Base-by-base conservation (phyloP, 2,888 invertebrate species). In the Athrips mouffetella region DNA sequence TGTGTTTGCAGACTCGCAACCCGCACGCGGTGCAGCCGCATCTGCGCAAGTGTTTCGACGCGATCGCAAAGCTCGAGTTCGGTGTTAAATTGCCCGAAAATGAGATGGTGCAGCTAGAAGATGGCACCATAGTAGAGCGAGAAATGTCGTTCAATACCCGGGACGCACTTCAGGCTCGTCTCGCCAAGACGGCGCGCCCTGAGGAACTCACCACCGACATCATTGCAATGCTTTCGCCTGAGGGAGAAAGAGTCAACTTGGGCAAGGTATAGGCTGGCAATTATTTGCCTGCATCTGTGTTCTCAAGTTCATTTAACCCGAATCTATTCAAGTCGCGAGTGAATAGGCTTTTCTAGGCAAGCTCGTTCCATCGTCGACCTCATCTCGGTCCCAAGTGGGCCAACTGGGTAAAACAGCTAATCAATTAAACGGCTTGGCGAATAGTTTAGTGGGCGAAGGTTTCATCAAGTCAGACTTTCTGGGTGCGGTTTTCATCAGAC, bases 1-100 rank as follows among this genome's bases (percentile, higher is more conserved):
- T 31, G 1, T 41, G 25, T 27, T 29, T 48, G 10, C 61, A 92
- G 91, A 96, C 96, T 0, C 89, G 94, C 59, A 95, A 97, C 73
- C 96, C 96, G 0, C 94, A 94, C 62, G 96, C 96, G 0, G 96
- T 97, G 0, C 97, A 97, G 71, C 95, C 96, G 7, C 96, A 97
- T 82, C 83, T 97, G 45, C 90, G 96, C 45, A 97, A 97, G 78
- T 97, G 96, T 65, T 97, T 97, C 70, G 95, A 95, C 70, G 95
- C 94, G 2, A 94, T 95, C 50, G 90, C 93, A 13, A 92, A 92
- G 54, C 75, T 96, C 30, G 94, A 96, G 70, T 96, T 96, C 63
- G 94, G 93, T 0, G 89, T 90, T 0, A 91, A 91, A 58, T 58
- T 80, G 2, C 84, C 88, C 0, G 86, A 84, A 54, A 77, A 69